Conservation (phyloP, 2,888 invertebrate genomes). For the Cantharis rustica region DNA sequence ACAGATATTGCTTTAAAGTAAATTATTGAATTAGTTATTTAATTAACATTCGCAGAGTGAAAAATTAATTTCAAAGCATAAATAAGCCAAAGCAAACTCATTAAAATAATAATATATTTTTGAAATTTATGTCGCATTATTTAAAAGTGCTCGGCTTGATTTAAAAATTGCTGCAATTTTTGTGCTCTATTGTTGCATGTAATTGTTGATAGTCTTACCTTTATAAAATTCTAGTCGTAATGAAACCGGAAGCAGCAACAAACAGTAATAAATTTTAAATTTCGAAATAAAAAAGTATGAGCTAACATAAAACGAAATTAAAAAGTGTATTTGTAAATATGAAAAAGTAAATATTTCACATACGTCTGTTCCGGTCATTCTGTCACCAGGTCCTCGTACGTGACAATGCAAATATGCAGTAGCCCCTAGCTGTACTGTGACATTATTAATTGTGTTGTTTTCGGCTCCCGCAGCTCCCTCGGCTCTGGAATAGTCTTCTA, state of each 20-base stretch:
- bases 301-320: not conserved
- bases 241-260: not conserved
- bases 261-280: constrained; percentile 1
- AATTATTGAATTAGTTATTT: not conserved
- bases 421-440: constrained; percentile 77
- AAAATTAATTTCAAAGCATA: not conserved
- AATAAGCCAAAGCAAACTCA: not conserved
- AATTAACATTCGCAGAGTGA: not conserved
- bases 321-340: not conserved
- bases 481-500: constrained; percentile 57
- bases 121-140: not conserved
- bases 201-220: not conserved
- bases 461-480: constrained; percentile 59
- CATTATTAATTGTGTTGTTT: constrained; percentile 77
- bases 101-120: not conserved
- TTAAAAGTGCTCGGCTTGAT: not conserved
- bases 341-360: constrained; percentile 25
- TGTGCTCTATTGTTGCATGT: not conserved
- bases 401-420: constrained; percentile 82
- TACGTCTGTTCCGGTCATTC: constrained; percentile 57
- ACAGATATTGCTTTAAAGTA: no score
- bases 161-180: not conserved
- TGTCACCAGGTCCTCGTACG: constrained; percentile 75
- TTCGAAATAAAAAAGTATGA: not conserved
- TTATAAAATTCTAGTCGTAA: constrained; percentile 1